Evolutionary conservation across 1,140 invertebrate genomes (phyloP).

Genomic region (Panagrolaimus sp.): DNA sequence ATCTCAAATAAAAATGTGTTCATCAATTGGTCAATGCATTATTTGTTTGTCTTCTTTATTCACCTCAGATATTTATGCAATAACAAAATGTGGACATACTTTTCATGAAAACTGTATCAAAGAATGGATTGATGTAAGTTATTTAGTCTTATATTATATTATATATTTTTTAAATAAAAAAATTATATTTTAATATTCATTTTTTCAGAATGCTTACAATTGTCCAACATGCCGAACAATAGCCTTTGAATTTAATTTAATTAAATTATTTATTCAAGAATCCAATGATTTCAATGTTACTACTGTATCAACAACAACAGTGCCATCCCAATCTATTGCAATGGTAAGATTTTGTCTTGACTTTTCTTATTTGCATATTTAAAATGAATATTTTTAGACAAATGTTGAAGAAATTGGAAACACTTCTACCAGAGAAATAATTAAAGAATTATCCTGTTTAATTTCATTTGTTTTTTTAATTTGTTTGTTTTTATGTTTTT

Average conservation of each 20-base stretch:
- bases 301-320: no score
- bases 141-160: no score
- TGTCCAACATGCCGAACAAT: conserved; percentile 6
- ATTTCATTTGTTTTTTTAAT: no score
- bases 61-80: neutral
- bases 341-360: no score
- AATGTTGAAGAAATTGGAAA: no score
- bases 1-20: neutral
- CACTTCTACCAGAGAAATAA: no score
- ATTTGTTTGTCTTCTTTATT: neutral
- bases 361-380: no score
- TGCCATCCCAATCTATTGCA: no score
- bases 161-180: neutral
- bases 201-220: neutral
- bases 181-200: neutral
- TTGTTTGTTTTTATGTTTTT: no score
- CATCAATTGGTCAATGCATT: neutral
- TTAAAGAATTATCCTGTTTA: no score
- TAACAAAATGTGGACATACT: neutral
- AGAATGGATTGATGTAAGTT: neutral
- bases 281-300: no score
- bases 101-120: neutral
- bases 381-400: no score
- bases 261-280: neutral
- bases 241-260: neutral